Evolutionary conservation across 2,888 invertebrate species (phyloP).

Genomic region (Nemapogon koenigi): DNA sequence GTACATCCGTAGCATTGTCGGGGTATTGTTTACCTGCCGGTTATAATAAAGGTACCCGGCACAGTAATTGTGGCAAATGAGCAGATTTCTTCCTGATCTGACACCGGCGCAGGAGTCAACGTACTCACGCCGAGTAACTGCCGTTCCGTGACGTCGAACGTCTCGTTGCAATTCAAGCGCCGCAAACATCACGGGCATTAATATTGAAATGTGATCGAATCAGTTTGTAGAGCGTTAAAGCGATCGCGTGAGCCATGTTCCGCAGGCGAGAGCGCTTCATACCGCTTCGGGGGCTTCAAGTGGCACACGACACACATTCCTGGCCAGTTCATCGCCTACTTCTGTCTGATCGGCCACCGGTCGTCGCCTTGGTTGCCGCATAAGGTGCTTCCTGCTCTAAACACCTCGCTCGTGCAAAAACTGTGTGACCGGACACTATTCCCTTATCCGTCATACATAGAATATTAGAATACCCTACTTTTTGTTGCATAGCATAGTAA

Average conservation of each 20-base stretch:
- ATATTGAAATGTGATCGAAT: conserved; percentile 41
- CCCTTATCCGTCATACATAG: no score
- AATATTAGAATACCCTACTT: no score
- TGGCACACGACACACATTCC: conserved; percentile 52
- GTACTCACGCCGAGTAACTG: background rate
- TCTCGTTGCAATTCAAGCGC: background rate
- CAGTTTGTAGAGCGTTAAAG: conserved; percentile 57
- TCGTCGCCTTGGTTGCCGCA: conserved; percentile 25
- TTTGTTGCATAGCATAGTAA: no score
- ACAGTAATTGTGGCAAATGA: conserved; percentile 6
- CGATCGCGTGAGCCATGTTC: conserved; percentile 56
- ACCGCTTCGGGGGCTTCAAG: conserved; percentile 25
- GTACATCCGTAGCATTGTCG: no score
- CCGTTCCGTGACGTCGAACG: conserved; percentile 2
- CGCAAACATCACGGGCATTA: conserved; percentile 21
- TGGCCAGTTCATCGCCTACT: conserved; percentile 30
- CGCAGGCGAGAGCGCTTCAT: conserved; percentile 30
- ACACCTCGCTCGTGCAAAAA: background rate
- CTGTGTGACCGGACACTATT: background rate
- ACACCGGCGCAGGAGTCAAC: background rate
- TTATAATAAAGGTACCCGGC: no score
- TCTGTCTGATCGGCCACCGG: conserved; percentile 34
- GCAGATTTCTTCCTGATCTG: conserved; percentile 1
- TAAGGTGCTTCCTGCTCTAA: conserved; percentile 34
- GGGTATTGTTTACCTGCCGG: no score